Percentiles rank a stretch among this genome's conserved stretches.
Evolutionary conservation across 2,888 invertebrate species (phyloP).

Genomic region (Ectemnius lituratus): DNA sequence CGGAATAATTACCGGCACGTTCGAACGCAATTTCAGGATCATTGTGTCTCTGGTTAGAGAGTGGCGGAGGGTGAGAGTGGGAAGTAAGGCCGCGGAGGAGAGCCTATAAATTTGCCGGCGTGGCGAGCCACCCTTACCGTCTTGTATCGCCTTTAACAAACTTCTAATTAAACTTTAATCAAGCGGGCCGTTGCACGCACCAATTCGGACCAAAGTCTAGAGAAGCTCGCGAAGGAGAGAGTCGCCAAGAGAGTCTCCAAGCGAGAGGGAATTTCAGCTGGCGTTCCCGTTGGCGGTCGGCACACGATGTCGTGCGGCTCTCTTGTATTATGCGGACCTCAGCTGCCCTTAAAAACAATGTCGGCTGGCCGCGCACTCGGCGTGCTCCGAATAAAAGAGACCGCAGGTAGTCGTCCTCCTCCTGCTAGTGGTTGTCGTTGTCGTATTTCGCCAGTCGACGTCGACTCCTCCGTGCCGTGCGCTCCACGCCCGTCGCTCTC

Average conservation of each 20-base stretch:
- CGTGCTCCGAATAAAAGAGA: slow-evolving; percentile 36
- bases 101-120: slow-evolving; percentile 29
- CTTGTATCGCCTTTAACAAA: slow-evolving; percentile 35
- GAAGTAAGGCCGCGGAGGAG: neutral
- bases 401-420: slow-evolving; percentile 9
- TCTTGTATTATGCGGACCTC: slow-evolving; percentile 18
- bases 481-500: slow-evolving; percentile 17
- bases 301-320: neutral
- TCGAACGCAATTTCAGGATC: slow-evolving; percentile 16
- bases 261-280: neutral
- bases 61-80: neutral
- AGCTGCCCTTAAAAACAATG: slow-evolving; percentile 53
- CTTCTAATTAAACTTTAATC: slow-evolving; percentile 49
- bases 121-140: neutral
- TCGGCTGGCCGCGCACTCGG: slow-evolving; percentile 39
- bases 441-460: slow-evolving; percentile 16
- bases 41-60: slow-evolving; percentile 11
- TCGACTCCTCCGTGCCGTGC: slow-evolving; percentile 18
- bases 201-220: slow-evolving; percentile 15
- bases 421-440: slow-evolving; percentile 3
- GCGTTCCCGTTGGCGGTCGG: neutral
- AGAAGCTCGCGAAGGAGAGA: neutral
- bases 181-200: slow-evolving; percentile 29
- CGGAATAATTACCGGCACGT: slow-evolving; percentile 4
- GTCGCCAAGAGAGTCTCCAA: neutral